Evolutionary conservation across 2,797 vertebrate species (phyloP), one percentile per base, ranked within the genome.

Genomic region (Nothura maculosa): DNA sequence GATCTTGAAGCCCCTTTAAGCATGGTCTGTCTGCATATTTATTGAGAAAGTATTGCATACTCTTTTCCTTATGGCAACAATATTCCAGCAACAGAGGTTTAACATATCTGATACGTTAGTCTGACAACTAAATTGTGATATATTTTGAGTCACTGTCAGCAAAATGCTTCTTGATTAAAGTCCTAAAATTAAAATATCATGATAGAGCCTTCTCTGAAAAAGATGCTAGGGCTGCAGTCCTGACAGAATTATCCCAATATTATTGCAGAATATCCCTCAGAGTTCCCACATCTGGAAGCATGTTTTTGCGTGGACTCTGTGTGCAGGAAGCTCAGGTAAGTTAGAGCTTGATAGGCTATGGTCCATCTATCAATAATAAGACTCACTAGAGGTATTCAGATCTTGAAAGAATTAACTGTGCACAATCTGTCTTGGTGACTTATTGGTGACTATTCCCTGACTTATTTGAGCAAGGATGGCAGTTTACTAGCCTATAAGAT

Each of bases 391-490:
- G 8, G 22, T 43, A 27, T 16, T 67, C 13, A 6, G 42, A 19
- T 27, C 32, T 63, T n/a, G 34, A 55, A 85, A 58, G 27, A 83
- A 16, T 8, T 8, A 90, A 77, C 47, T 62, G 57, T 62, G 10
- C 12, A 42, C 12, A 73, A 2, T 7, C 63, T 85, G 54, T 79
- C 63, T 48, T 1, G 1, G 10, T 34, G 42, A 11, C 38, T 38
- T 38, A 38, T 38, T 38, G 38, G 10, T 15, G 77, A 73, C 43
- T 34, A 6, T 43, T 68, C 7, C 32, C 40, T 25, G 40, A 72
- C 18, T 81, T 67, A 55, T 14, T 69, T 63, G n/a, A 80, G 61
- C 12, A 40, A 0, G 0, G 20, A 66, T 47, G 1, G 0, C 24
- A 80, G 10, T 18, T 55, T 0, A 0, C 9, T 80, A 70, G 48